A percentile compares a stretch with the other conserved stretches of the same genome.
phyloP scores from a whole-genome alignment of 2,888 invertebrate species.

The Cylindroiulus punctatus region DNA sequence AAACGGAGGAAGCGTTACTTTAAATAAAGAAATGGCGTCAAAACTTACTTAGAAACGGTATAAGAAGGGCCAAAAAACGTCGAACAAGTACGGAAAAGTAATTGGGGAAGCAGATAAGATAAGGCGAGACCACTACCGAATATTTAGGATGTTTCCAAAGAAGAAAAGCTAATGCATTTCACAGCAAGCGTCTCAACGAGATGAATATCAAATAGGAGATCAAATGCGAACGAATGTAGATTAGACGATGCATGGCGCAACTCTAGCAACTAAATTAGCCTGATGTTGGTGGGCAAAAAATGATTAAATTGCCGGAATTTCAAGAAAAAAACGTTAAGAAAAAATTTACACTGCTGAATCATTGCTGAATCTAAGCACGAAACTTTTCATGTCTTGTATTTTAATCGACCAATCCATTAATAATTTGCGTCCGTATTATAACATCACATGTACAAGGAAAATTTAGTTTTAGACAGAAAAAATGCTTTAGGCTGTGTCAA shows the following conservation, averaged over 20 bases:
- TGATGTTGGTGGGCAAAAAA: neutral
- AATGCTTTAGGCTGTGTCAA: too few species aligned
- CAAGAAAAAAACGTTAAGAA: neutral
- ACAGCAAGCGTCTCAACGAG: neutral
- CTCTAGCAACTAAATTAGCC: neutral
- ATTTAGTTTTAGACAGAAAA: too few species aligned
- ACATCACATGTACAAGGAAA: too few species aligned
- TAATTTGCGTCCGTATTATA: too few species aligned
- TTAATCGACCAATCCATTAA: neutral
- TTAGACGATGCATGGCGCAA: neutral
- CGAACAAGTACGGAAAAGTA: neutral
- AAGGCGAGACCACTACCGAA: neutral
- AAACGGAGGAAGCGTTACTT: conserved; percentile 28
- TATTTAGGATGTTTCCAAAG: neutral
- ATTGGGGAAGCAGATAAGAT: conserved; percentile 15
- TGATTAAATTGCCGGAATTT: neutral
- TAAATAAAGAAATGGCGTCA: neutral
- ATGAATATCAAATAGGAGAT: conserved; percentile 39
- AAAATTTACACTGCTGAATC: neutral
- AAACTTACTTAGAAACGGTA: neutral
- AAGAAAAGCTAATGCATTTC: neutral
- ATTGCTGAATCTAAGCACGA: neutral
- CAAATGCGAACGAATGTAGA: conserved; percentile 19
- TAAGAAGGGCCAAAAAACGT: neutral
- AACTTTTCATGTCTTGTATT: neutral